Evolutionary conservation across 2,888 invertebrate genomes (phyloP).

Genomic region (Chrysolina haemoptera): DNA sequence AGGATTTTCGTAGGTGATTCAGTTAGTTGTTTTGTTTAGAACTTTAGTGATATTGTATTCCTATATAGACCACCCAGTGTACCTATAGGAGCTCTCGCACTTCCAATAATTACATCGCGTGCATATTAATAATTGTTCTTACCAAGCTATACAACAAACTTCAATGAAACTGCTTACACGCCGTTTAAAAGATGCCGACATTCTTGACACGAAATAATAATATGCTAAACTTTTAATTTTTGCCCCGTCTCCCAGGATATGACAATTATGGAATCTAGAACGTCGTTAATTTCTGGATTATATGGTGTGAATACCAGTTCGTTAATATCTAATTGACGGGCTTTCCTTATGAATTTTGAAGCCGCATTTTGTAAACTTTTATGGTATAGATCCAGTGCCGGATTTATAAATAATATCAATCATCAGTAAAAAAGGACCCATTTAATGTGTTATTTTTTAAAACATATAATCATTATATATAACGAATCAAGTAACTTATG

Average conservation of each 20-base stretch:
- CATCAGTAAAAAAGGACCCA: no score
- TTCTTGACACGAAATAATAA: slow-evolving; percentile 8
- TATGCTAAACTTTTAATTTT: slow-evolving; percentile 27
- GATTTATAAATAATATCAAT: no score
- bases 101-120: slow-evolving; percentile 21
- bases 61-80: neutral
- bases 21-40: no score
- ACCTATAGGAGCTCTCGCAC: slow-evolving; percentile 5
- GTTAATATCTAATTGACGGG: neutral
- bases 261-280: slow-evolving; percentile 18
- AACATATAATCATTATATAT: no score
- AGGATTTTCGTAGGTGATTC: no score
- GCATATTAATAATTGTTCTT: slow-evolving; percentile 27
- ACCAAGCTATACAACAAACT: slow-evolving; percentile 27
- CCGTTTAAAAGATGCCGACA: slow-evolving; percentile 29
- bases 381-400: no score
- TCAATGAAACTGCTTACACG: slow-evolving; percentile 28
- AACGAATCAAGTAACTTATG: no score
- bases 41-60: no score
- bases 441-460: no score
- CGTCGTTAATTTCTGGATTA: neutral
- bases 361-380: neutral
- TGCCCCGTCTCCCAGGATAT: slow-evolving; percentile 10
- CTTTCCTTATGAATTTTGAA: neutral
- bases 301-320: slow-evolving; percentile 1